Percentiles rank a stretch among this genome's conserved stretches.
Evolutionary conservation across 2,113 vertebrate genomes (phyloP).

Genomic region (Saccopteryx leptura): DNA sequence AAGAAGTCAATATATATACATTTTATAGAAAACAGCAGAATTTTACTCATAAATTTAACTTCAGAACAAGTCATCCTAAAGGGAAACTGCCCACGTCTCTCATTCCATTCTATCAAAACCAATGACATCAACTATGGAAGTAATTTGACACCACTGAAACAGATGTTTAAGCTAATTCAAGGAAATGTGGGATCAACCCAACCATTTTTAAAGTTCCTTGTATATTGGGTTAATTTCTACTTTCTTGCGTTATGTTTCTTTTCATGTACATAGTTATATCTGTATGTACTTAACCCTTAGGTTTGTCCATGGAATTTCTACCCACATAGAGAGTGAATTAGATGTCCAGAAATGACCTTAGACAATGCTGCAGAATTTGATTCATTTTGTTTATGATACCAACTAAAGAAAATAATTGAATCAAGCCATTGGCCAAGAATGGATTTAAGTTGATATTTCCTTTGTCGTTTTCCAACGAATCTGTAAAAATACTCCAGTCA

Average conservation of each 20-base stretch:
- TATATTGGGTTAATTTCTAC: neutral
- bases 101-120: constrained; percentile 17
- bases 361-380: neutral
- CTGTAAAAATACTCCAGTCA: neutral
- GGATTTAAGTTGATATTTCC: neutral
- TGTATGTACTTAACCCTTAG: neutral
- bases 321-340: neutral
- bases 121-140: constrained; percentile 9
- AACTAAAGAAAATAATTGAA: neutral
- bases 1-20: constrained; percentile 41
- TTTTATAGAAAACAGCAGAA: constrained; percentile 61
- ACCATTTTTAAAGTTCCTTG: neutral
- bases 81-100: neutral
- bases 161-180: neutral
- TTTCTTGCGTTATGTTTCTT: neutral
- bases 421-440: neutral
- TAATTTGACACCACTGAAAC: neutral
- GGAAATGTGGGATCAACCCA: neutral
- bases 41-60: constrained; percentile 46
- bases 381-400: constrained; percentile 18
- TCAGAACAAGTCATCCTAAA: constrained; percentile 50
- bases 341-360: constrained; percentile 8
- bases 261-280: neutral
- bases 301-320: constrained; percentile 39
- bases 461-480: neutral